Evolutionary conservation across 2,797 vertebrate species (phyloP).

Genomic region (Pyrocephalus nanus): DNA sequence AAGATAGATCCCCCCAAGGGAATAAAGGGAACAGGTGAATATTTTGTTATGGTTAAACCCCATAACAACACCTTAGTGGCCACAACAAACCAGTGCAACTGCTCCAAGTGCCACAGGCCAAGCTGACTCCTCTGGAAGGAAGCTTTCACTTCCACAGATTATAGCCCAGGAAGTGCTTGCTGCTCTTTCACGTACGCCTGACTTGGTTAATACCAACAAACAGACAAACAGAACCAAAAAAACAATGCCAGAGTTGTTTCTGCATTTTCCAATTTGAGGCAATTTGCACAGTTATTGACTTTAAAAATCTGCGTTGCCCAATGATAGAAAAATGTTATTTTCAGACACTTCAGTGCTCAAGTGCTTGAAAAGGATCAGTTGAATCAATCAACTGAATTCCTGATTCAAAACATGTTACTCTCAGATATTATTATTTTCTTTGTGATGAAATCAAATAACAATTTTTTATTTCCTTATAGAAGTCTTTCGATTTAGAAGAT

Average conservation of each 20-base stretch:
- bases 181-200: neutral
- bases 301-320: slow-evolving; percentile 58
- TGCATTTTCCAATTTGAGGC: slow-evolving; percentile 56
- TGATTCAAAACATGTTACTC: slow-evolving; percentile 20
- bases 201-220: slow-evolving; percentile 23
- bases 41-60: neutral
- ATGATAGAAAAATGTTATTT: slow-evolving; percentile 32
- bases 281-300: slow-evolving; percentile 66
- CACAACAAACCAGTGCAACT: neutral
- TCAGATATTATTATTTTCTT: slow-evolving; percentile 28
- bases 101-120: neutral
- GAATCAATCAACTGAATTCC: neutral
- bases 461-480: neutral
- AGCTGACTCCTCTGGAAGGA: neutral
- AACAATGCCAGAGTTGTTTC: slow-evolving; percentile 1
- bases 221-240: slow-evolving; percentile 29
- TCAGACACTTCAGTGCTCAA: slow-evolving; percentile 17
- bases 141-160: neutral
- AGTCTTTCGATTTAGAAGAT: neutral
- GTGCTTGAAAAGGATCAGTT: slow-evolving; percentile 31
- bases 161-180: neutral
- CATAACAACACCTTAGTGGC: neutral
- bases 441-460: neutral
- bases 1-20: neutral
- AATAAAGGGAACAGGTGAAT: neutral